phyloP scores from a whole-genome alignment of 2,113 vertebrate species.

The Acrocephalus kingi region DNA sequence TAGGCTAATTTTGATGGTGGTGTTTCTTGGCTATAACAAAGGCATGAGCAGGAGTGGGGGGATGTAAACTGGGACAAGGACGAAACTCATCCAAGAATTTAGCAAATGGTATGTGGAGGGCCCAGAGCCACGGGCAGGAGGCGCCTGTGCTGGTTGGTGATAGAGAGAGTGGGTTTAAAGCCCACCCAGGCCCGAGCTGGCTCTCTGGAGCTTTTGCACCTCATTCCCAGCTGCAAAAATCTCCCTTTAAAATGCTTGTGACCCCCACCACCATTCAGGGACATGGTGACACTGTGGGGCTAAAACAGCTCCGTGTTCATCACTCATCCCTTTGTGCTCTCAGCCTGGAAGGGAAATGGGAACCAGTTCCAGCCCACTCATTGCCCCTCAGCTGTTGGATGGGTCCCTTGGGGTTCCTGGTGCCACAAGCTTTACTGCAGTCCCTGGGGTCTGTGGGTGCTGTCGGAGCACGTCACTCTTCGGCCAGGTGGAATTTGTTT shows the following conservation, averaged over 20 bases:
- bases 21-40: slow-evolving; percentile 23
- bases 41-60: background rate
- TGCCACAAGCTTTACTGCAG: background rate
- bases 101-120: background rate
- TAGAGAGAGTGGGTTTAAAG: background rate
- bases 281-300: accelerated
- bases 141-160: accelerated
- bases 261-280: accelerated
- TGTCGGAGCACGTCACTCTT: accelerated
- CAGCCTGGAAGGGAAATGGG: background rate
- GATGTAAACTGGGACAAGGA: background rate
- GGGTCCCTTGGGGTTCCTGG: accelerated
- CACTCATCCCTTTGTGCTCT: background rate
- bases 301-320: background rate
- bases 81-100: background rate
- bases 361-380: accelerated
- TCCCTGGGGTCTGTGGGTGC: background rate
- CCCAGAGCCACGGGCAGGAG: background rate
- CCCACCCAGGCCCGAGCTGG: accelerated
- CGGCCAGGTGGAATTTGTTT: accelerated
- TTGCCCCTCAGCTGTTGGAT: accelerated
- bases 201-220: background rate
- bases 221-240: background rate
- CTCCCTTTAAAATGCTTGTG: background rate
- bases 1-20: background rate